These are phyloP conservation scores for Hypanus sabinus DNA, from an alignment of 2,113 vertebrate genomes.

Conservation along the genomic window DNA sequence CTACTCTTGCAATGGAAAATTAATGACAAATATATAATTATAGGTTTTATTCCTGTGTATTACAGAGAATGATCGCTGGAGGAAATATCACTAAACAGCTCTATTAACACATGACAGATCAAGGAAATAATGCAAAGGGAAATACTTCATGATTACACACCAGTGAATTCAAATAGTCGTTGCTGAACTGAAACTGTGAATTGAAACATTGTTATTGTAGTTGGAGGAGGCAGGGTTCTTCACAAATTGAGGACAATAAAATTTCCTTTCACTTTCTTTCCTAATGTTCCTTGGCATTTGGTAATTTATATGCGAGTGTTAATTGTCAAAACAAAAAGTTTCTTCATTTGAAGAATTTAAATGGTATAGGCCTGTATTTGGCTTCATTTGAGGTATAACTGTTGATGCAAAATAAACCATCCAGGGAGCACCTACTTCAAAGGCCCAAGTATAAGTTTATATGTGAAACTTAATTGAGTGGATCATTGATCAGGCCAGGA, in stretches of 20 bases:
- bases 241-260: background rate
- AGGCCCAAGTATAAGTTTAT: background rate
- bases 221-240: background rate
- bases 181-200: background rate
- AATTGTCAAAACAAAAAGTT: background rate
- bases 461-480: background rate
- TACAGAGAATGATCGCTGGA: conserved; percentile 80
- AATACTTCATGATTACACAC: background rate
- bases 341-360: background rate
- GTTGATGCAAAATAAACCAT: background rate
- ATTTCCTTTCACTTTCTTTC: background rate
- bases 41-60: conserved; percentile 37
- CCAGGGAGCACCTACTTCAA: background rate
- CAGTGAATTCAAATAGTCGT: background rate
- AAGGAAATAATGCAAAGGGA: background rate
- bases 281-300: background rate
- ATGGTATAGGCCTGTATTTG: background rate
- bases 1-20: background rate
- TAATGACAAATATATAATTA: background rate
- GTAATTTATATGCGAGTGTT: background rate
- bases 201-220: background rate
- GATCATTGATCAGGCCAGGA: no score
- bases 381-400: background rate
- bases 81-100: conserved; percentile 80
- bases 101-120: background rate